Conservation (phyloP, 2,113 vertebrate genomes). For the Pseudorasbora parva region DNA sequence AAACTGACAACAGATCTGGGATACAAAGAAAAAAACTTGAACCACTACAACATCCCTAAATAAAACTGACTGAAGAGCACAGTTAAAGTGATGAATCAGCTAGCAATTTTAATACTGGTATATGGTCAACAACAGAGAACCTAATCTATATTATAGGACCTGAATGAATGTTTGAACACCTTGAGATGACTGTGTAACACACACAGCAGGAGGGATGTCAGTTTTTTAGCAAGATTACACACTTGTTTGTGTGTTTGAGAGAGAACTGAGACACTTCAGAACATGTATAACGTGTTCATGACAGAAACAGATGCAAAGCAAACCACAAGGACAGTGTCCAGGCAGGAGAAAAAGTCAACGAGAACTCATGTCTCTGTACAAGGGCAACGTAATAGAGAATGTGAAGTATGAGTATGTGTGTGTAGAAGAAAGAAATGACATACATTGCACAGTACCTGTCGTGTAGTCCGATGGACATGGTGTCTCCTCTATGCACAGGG, state of each 20-base stretch:
- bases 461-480: slow-evolving; percentile 80
- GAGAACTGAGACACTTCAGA: background rate
- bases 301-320: background rate
- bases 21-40: too few relatives aligned
- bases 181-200: background rate
- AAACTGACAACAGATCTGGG: too few relatives aligned
- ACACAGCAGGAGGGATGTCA: background rate
- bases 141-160: background rate
- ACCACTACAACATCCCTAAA: too few relatives aligned
- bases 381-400: background rate
- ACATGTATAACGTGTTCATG: background rate
- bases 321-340: background rate
- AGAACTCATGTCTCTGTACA: background rate
- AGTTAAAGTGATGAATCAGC: background rate
- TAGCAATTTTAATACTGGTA: background rate
- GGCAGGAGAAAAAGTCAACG: background rate
- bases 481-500: slow-evolving; percentile 84
- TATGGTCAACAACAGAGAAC: background rate
- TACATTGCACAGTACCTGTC: slow-evolving; percentile 80
- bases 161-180: background rate
- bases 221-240: too few relatives aligned
- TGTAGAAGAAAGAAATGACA: slow-evolving; percentile 48
- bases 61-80: background rate
- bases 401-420: background rate
- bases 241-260: too few relatives aligned